Percentiles rank a stretch among this genome's conserved stretches.
phyloP scores from a whole-genome alignment of 2,113 vertebrate genomes.

The Nothobranchius furzeri region DNA sequence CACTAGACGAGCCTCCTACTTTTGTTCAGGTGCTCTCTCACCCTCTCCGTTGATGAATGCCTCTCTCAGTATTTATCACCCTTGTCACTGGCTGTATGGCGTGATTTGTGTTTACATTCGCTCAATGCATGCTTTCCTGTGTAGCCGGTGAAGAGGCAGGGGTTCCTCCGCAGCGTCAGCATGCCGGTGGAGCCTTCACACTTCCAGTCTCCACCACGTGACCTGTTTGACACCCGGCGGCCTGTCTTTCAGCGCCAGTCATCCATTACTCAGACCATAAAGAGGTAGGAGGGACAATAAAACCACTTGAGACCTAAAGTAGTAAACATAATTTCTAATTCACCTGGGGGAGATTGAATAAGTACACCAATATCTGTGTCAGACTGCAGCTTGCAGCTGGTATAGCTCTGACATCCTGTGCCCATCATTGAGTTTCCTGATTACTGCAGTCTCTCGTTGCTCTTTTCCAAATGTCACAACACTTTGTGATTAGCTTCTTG shows the following conservation, averaged over 20 bases:
- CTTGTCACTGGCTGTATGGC: neutral
- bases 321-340: too few relatives aligned
- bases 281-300: conserved; percentile 80
- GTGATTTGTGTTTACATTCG: conserved; percentile 2
- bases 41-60: neutral
- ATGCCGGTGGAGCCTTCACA: conserved; percentile 90
- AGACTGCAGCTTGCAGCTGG: too few relatives aligned
- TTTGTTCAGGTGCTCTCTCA: conserved; percentile 82
- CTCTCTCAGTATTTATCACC: neutral
- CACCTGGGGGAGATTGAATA: neutral
- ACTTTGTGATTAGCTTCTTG: conserved; percentile 35
- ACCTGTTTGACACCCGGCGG: conserved; percentile 79
- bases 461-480: conserved; percentile 37
- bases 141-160: conserved; percentile 87
- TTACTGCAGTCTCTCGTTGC: conserved; percentile 1
- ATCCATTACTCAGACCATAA: conserved; percentile 98
- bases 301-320: too few relatives aligned
- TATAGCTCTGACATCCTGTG: too few relatives aligned
- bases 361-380: too few relatives aligned
- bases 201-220: conserved; percentile 81
- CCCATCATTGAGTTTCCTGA: neutral
- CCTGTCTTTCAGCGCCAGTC: conserved; percentile 88
- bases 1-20: conserved; percentile 83
- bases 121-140: neutral
- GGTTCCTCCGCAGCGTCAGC: conserved; percentile 91